Evolutionary conservation across 2,797 vertebrate genomes (phyloP).

Genomic region (Chrysocyon brachyurus): DNA sequence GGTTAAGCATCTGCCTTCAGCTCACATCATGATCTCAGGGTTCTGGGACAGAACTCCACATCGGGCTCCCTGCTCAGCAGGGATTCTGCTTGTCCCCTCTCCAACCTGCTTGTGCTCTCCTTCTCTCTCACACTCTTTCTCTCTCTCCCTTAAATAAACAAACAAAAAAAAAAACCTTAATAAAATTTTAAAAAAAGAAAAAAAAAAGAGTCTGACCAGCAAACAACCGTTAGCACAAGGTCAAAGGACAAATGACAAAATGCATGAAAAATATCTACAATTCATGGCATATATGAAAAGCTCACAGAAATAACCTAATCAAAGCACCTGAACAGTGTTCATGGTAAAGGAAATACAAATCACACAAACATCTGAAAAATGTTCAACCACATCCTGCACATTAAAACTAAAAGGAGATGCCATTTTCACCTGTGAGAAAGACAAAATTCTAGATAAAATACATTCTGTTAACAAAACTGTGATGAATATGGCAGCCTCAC

Average conservation of each 20-base stretch:
- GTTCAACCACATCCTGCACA: background rate
- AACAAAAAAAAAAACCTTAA: background rate
- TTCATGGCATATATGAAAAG: background rate
- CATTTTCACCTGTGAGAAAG: background rate
- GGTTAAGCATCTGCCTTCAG: background rate
- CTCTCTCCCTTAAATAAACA: background rate
- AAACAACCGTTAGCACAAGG: background rate
- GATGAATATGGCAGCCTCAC: background rate
- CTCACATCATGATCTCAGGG: background rate
- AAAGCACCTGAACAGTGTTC: background rate
- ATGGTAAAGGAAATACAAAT: background rate
- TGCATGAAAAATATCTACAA: background rate
- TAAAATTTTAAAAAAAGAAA: background rate
- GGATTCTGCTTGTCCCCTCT: background rate
- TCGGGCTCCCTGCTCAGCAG: background rate
- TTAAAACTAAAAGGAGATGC: background rate
- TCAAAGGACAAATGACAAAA: conserved; percentile 19
- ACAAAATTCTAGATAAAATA: background rate
- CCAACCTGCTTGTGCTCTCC: too few species aligned
- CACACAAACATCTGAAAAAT: background rate
- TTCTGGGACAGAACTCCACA: background rate
- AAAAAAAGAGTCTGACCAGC: background rate
- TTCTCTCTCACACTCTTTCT: background rate
- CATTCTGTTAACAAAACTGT: background rate
- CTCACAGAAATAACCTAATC: background rate